Base-by-base conservation (phyloP, 2,113 vertebrate genomes). In the Dromaius novaehollandiae region DNA sequence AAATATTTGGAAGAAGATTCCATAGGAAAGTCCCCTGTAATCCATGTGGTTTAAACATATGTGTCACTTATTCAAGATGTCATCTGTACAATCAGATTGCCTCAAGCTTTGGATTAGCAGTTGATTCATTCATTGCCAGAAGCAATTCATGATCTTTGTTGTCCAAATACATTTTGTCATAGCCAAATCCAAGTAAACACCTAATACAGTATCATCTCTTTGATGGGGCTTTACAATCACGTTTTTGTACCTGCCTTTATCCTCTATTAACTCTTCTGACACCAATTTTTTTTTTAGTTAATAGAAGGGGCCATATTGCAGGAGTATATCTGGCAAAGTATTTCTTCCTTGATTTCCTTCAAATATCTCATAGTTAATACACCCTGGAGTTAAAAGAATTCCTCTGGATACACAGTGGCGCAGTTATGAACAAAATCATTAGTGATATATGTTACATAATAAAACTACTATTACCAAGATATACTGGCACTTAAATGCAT, bases 91-190 rank as follows among this genome's bases (percentile, higher is more conserved):
- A 75, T n/a, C 79, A 71, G 26, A 81, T 46, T 56, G 82, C 97
- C 94, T 80, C 58, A 42, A 85, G 28, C 55, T 46, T 71, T 66
- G 36, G 28, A 77, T 95, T 86, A 96, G 69, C 91, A 94, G 55
- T 68, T 83, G 87, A 94, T 95, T 97, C 84, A 95, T 88, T 96
- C 91, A 81, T 80, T 88, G 71, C 91, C 87, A 91, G 78, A 81
- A 95, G 94, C 93, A 55, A 34, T 86, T 94, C 32, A 77, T 91
- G 89, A 93, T 95, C 91, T 97, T 97, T 97, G 82, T 56, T 89
- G 89, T 96, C 89, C 79, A 95, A 95, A 91, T 28, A 24, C 6
- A 78, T 96, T 95, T 89, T 89, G 79, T 91, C 89, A 90, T 5
- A 55, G 24, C 26, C 12, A 95, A 86, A 92, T 66, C 36, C 36